Conservation (phyloP, 2,888 invertebrate genomes). For the Eilema griseolum region DNA sequence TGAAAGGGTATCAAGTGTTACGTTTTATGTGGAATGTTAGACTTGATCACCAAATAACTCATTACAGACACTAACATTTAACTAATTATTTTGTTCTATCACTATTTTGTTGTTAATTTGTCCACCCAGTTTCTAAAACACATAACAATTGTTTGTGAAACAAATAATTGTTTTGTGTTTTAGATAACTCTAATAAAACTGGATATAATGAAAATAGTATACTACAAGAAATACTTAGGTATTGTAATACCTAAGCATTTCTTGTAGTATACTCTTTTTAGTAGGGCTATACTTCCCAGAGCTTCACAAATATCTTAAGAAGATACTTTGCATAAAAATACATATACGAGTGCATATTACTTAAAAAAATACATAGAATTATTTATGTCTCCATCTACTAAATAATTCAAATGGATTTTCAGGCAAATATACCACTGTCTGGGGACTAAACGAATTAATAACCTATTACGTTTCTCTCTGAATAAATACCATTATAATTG, state of each 20-base stretch:
- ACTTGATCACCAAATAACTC: neutral
- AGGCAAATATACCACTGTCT: conserved; percentile 13
- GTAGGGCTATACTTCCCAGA: too few species aligned
- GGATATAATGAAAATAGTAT: neutral
- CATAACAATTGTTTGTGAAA: too few species aligned
- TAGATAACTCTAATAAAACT: neutral
- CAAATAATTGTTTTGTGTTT: too few species aligned
- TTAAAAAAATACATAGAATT: conserved; percentile 17
- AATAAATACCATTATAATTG: conserved; percentile 47
- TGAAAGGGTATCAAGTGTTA: too few species aligned
- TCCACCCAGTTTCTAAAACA: neutral
- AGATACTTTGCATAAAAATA: neutral
- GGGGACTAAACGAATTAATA: conserved; percentile 40
- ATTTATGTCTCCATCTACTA: conserved; percentile 35
- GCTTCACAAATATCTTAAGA: too few species aligned
- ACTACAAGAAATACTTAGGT: too few species aligned
- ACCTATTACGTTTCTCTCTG: conserved; percentile 33
- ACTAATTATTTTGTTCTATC: neutral
- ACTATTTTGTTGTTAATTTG: neutral
- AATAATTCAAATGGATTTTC: conserved; percentile 37
- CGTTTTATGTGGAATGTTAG: neutral
- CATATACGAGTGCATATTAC: neutral
- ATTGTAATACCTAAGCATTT: too few species aligned
- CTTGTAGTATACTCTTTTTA: too few species aligned
- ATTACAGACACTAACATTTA: neutral